Percentiles rank a stretch among this genome's conserved stretches.
These are phyloP conservation scores for Choreutis nemorana DNA, from an alignment of 2,888 invertebrate genomes.

Conservation along the genomic window DNA sequence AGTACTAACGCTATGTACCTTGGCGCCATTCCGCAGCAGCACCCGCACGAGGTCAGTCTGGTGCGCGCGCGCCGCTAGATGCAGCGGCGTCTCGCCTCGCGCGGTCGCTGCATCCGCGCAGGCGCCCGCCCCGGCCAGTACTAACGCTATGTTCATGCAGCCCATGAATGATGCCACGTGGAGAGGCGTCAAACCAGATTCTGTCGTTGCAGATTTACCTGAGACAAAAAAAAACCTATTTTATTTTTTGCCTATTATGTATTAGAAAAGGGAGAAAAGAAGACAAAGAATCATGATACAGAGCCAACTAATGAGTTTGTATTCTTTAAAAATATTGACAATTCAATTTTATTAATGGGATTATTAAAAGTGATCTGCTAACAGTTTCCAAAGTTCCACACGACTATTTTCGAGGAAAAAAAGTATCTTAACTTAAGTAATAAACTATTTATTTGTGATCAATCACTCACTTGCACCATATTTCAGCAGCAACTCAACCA, in stretches of 20 bases:
- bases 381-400: too few species aligned
- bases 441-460: too few species aligned
- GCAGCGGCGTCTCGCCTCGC: slow-evolving; percentile 89
- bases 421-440: not conserved
- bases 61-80: slow-evolving; percentile 90
- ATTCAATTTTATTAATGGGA: too few species aligned
- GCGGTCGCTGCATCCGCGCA: slow-evolving; percentile 84
- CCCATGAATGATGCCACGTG: slow-evolving; percentile 99
- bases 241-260: too few species aligned
- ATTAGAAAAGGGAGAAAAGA: too few species aligned
- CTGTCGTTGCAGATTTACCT: slow-evolving; percentile 75
- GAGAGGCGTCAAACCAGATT: slow-evolving; percentile 90
- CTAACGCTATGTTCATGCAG: slow-evolving; percentile 98
- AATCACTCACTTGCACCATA: slow-evolving; percentile 85
- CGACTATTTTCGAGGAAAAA: too few species aligned
- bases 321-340: too few species aligned
- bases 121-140: slow-evolving; percentile 23
- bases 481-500: slow-evolving; percentile 93
- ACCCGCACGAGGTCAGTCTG: slow-evolving; percentile 93
- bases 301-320: too few species aligned
- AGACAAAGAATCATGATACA: too few species aligned
- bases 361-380: too few species aligned
- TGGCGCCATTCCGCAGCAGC: slow-evolving; percentile 88
- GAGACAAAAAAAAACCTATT: too few species aligned
- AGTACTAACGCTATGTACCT: slow-evolving; percentile 85